phyloP scores from a whole-genome alignment of 2,797 vertebrate species.

The Apogon talboti region DNA sequence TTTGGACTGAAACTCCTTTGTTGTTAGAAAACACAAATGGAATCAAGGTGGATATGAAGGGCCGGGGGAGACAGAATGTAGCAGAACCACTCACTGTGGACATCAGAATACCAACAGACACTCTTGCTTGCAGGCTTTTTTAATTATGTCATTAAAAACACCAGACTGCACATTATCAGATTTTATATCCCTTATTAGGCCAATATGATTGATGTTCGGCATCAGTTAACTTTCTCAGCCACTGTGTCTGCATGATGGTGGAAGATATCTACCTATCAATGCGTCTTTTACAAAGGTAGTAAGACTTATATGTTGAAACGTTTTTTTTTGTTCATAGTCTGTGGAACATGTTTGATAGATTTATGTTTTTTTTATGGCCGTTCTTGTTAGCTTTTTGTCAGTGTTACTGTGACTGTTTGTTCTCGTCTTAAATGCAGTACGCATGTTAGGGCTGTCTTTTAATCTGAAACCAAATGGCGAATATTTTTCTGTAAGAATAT shows the following conservation, averaged over 20 bases:
- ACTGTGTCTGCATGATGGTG: background rate
- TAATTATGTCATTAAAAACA: background rate
- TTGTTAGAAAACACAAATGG: conserved; percentile 25
- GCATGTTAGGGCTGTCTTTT: background rate
- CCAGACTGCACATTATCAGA: background rate
- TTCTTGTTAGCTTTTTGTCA: conserved; percentile 12
- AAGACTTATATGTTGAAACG: background rate
- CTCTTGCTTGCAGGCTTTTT: conserved; percentile 1
- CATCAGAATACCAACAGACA: conserved; percentile 26
- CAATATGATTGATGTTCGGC: background rate
- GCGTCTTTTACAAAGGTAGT: conserved; percentile 2
- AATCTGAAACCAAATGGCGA: background rate
- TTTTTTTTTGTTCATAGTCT: background rate
- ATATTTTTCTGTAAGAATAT: conserved; percentile 11
- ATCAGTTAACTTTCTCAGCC: conserved; percentile 20
- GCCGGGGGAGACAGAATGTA: conserved; percentile 42
- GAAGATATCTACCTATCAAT: background rate
- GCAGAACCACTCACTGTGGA: conserved; percentile 41
- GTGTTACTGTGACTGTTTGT: conserved; percentile 12
- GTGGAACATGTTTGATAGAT: conserved; percentile 18
- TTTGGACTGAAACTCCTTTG: conserved; percentile 38
- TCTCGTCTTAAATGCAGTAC: background rate
- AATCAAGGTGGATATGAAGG: conserved; percentile 37
- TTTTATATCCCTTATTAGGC: background rate
- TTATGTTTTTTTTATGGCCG: conserved; percentile 22